These are phyloP conservation scores for Carassius gibelio DNA, from an alignment of 2,113 vertebrate species.

Conservation along the genomic window DNA sequence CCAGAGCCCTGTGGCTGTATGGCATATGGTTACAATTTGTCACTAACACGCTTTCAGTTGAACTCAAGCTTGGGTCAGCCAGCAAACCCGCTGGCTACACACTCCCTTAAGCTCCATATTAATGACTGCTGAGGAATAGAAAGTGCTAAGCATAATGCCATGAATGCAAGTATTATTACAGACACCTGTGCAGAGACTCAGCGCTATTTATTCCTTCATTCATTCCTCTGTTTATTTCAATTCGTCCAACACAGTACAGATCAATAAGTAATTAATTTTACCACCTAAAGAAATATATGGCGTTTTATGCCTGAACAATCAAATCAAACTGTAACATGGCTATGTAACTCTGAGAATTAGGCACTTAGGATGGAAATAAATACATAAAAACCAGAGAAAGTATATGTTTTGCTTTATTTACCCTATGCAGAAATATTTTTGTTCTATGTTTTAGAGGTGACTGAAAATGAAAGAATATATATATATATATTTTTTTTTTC, in stretches of 20 bases:
- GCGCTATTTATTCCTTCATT: constrained; percentile 67
- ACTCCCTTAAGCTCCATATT: constrained; percentile 53
- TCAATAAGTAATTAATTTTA: constrained; percentile 81
- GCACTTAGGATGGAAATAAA: constrained; percentile 3
- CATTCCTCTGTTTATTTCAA: constrained; percentile 74
- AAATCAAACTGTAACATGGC: constrained; percentile 60
- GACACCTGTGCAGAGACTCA: constrained; percentile 63
- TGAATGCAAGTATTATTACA: constrained; percentile 64
- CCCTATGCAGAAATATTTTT: background rate
- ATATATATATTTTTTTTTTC: background rate
- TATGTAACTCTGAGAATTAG: constrained; percentile 50
- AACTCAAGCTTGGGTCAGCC: constrained; percentile 55
- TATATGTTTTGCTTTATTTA: background rate
- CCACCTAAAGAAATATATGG: constrained; percentile 63
- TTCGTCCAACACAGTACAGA: constrained; percentile 69
- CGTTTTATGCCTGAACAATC: constrained; percentile 60
- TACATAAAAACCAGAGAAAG: background rate
- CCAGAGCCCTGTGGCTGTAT: constrained; percentile 38
- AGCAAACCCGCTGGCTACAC: constrained; percentile 50
- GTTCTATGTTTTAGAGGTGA: background rate
- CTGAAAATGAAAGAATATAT: background rate
- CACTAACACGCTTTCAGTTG: constrained; percentile 51
- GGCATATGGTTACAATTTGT: constrained; percentile 50
- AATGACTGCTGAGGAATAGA: constrained; percentile 71
- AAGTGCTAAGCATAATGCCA: constrained; percentile 69